Base-by-base conservation (phyloP, 2,797 vertebrate species). In the Epinephelus awoara region DNA sequence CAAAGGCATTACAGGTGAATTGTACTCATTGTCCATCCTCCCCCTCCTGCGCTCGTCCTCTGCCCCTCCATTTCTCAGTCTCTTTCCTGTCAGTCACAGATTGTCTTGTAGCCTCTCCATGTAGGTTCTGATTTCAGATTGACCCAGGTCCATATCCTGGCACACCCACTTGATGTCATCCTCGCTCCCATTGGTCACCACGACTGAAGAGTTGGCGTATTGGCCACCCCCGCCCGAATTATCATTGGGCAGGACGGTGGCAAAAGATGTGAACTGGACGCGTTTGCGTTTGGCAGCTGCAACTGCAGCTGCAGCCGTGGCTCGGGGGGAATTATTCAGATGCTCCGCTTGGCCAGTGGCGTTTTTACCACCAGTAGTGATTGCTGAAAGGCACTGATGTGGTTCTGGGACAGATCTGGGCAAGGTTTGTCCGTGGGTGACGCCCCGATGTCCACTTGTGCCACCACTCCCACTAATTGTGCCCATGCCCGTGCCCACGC, bases 151-250 rank as follows among this genome's bases (percentile, higher is more conserved):
- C 96, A 98, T 96, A 80, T 99, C 98, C 91, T 97, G 97, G 92
- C 98, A 99, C 72, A 99, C 97, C 98, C 98, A 99, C 94, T 99
- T 97, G 93, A 99, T 98, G 89, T 96, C 96, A 73, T 98, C 98
- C 72, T 98, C 98, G 59, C 95, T 96, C 85, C 98, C 97, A 75
- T 97, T 97, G 78, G 96, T 86, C 59, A 93, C 77, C 82, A 92
- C 79, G 5, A 85, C 85, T 25, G 94, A 92, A 13, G 93, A 89
- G 79, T 94, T 93, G 86, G 82, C 42, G 59, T 94, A 93, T 0
- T 84, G 78, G 13, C 91, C 90, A 51, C 91, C 85, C 0, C 86
- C 88, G 6, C 89, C 87, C 2, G 58, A 87, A 79, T 91, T 97
- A 73, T 98, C 97, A 77, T 97, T 97, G 0, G 97, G 97, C 81